Percentiles rank a stretch among this genome's conserved stretches.
phyloP scores from a whole-genome alignment of 2,888 invertebrate genomes.

The Zygothrica quintamaculata region DNA sequence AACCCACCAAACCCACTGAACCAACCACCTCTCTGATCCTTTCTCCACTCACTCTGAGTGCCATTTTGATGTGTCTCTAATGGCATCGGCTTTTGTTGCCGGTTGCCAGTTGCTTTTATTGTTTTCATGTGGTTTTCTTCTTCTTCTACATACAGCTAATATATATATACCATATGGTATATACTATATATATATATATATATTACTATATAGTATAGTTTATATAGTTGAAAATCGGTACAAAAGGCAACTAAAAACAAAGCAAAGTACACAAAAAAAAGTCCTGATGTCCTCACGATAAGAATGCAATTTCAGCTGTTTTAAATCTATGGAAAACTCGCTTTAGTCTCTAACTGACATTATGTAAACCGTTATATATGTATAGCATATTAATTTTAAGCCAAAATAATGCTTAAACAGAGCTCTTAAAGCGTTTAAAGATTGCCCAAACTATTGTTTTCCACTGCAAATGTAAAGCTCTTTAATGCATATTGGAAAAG shows the following conservation, averaged over 20 bases:
- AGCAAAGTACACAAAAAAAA: constrained; percentile 26
- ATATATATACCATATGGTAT: constrained; percentile 1
- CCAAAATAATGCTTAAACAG: no score
- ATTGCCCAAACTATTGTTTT: no score
- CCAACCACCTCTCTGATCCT: not conserved
- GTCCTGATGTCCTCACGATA: constrained; percentile 43
- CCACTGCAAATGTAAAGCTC: no score
- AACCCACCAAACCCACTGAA: constrained; percentile 11
- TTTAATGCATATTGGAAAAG: no score
- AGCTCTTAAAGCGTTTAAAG: no score
- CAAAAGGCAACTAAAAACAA: constrained; percentile 3
- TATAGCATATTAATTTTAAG: no score
- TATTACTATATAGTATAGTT: no score
- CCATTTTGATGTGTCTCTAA: constrained; percentile 78
- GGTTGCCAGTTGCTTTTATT: constrained; percentile 58
- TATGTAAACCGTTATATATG: no score
- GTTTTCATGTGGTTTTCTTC: constrained; percentile 59
- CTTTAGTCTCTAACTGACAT: no score
- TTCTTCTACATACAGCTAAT: no score
- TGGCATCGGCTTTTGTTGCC: constrained; percentile 74
- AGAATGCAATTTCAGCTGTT: constrained; percentile 33
- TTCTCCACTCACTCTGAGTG: constrained; percentile 50
- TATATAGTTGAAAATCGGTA: constrained; percentile 22
- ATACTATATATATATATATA: not conserved
- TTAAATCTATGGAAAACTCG: constrained; percentile 21